Evolutionary conservation across 2,113 vertebrate species (phyloP).

Genomic region (Lagopus muta): DNA sequence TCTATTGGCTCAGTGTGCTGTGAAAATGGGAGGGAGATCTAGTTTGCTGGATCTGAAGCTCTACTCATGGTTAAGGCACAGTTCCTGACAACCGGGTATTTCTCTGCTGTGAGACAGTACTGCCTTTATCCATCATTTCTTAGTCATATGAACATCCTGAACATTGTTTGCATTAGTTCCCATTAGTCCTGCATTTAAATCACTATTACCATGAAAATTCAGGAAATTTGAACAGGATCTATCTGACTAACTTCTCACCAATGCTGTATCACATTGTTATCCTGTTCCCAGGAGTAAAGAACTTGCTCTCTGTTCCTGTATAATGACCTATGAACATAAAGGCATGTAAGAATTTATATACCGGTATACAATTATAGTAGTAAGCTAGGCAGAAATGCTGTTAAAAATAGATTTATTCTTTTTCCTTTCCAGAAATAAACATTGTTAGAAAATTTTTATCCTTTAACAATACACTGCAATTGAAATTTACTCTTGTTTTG

Average conservation of each 20-base stretch:
- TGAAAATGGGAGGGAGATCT: not conserved
- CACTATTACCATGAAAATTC: not conserved
- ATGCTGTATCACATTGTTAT: accelerated
- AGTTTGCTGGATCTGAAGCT: not conserved
- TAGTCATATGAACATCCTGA: accelerated
- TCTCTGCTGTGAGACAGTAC: not conserved
- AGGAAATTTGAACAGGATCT: accelerated
- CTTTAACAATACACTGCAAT: not conserved
- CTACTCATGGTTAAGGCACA: not conserved
- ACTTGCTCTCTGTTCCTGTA: not conserved
- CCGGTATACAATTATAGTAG: accelerated
- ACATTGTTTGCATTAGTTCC: not conserved
- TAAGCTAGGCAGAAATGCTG: not conserved
- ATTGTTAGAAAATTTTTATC: not conserved
- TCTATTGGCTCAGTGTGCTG: not conserved
- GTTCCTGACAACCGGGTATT: not conserved
- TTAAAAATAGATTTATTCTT: not conserved
- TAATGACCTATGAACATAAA: not conserved
- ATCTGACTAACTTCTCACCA: not conserved
- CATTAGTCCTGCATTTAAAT: not conserved
- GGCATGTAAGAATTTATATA: accelerated
- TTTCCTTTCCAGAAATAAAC: not conserved
- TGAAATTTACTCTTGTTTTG: not conserved
- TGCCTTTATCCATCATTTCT: not conserved
- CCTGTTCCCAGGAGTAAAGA: not conserved